These are phyloP conservation scores for Chalcis sispes DNA, from an alignment of 2,888 invertebrate species.

Conservation along the genomic window DNA sequence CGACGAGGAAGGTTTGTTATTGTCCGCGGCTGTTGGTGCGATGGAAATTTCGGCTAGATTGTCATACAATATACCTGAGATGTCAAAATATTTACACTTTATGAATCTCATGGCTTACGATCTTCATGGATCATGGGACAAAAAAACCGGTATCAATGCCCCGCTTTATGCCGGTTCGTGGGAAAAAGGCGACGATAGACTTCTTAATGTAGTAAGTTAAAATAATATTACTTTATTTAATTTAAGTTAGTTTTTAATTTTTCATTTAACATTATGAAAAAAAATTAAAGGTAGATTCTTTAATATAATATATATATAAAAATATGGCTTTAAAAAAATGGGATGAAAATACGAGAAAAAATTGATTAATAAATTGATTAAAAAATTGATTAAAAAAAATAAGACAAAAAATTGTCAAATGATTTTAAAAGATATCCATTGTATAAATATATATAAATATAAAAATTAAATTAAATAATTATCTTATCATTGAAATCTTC, in stretches of 20 bases:
- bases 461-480: too few relatives aligned
- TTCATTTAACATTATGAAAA: neutral
- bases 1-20: constrained; percentile 74
- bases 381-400: neutral
- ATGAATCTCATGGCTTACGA: constrained; percentile 87
- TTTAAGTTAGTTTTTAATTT: constrained; percentile 77
- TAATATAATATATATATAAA: too few relatives aligned
- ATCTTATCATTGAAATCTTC: too few relatives aligned
- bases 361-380: neutral
- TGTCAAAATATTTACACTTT: constrained; percentile 81
- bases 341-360: neutral
- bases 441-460: too few relatives aligned
- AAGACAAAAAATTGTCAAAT: too few relatives aligned
- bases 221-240: too few relatives aligned
- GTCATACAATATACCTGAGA: constrained; percentile 80
- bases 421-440: too few relatives aligned
- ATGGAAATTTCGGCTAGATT: constrained; percentile 75
- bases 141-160: constrained; percentile 82
- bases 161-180: constrained; percentile 78
- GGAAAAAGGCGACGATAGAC: constrained; percentile 65
- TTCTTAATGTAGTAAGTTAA: constrained; percentile 62
- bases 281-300: neutral
- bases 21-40: constrained; percentile 77
- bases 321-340: too few relatives aligned
- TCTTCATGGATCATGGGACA: constrained; percentile 83